Percentiles rank a stretch among this genome's conserved stretches.
phyloP scores from a whole-genome alignment of 2,113 vertebrate species.

The Silurus meridionalis region DNA sequence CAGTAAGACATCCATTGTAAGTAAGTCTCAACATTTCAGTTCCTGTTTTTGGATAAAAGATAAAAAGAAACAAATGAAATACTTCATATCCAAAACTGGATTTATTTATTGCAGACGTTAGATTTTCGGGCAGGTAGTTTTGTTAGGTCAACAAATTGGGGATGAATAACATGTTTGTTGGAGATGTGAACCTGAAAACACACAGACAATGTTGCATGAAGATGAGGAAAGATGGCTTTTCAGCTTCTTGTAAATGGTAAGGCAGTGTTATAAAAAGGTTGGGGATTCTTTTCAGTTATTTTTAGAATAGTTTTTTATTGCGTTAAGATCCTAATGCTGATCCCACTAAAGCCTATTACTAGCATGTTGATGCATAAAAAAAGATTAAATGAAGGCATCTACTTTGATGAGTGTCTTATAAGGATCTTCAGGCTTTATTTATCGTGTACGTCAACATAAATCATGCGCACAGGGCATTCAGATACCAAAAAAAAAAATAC shows the following conservation, averaged over 20 bases:
- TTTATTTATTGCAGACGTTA: background rate
- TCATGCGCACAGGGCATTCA: background rate
- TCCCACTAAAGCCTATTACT: background rate
- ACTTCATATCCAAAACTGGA: background rate
- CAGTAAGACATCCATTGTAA: background rate
- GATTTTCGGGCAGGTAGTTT: background rate
- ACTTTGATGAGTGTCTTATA: constrained; percentile 22
- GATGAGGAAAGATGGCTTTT: background rate
- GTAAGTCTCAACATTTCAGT: background rate
- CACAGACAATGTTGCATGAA: background rate
- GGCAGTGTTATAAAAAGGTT: background rate
- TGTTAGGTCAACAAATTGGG: background rate
- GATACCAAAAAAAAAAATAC: background rate
- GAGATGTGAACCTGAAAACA: background rate
- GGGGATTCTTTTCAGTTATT: background rate
- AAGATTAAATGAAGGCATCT: background rate
- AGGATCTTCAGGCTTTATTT: constrained; percentile 23
- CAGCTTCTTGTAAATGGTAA: background rate
- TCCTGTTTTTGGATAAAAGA: background rate
- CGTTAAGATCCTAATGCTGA: background rate
- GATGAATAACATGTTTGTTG: background rate
- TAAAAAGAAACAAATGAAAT: background rate
- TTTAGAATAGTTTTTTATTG: background rate
- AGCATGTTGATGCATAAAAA: background rate
- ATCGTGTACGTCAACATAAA: constrained; percentile 12